phyloP scores from a whole-genome alignment of 2,888 invertebrate genomes.

The Troilus luridus region DNA sequence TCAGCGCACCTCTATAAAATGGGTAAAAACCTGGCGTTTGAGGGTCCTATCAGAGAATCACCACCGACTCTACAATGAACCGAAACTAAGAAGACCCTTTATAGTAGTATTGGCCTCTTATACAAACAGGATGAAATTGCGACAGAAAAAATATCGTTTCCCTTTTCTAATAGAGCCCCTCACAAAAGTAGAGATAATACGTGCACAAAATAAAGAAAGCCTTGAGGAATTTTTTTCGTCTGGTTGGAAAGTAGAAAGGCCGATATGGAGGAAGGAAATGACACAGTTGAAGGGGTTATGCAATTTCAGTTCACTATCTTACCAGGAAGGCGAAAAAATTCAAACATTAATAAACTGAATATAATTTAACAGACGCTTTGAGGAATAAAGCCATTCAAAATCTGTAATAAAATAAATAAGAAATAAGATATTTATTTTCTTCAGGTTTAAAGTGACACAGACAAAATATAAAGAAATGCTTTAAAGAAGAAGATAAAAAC shows the following conservation, averaged over 20 bases:
- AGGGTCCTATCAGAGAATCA: too few relatives aligned
- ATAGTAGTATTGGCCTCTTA: neutral
- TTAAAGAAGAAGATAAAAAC: too few relatives aligned
- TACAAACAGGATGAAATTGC: neutral
- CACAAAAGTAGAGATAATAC: neutral
- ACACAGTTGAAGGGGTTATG: neutral
- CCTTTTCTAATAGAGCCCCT: neutral
- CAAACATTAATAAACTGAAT: neutral
- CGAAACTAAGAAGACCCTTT: too few relatives aligned
- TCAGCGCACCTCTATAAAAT: too few relatives aligned
- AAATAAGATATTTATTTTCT: too few relatives aligned
- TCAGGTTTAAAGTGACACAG: too few relatives aligned
- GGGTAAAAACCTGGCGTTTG: too few relatives aligned
- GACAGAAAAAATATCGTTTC: neutral
- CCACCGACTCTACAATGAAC: too few relatives aligned
- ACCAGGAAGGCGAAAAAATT: neutral
- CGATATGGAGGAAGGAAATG: neutral
- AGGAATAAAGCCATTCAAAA: too few relatives aligned
- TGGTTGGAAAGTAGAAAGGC: constrained; percentile 31
- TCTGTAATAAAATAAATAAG: too few relatives aligned
- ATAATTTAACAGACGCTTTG: neutral
- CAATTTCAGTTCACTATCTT: neutral
- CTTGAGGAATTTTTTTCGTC: neutral
- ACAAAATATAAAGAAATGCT: too few relatives aligned
- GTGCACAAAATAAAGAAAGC: neutral